phyloP scores from a whole-genome alignment of 2,797 vertebrate species.

The Synanceia verrucosa region DNA sequence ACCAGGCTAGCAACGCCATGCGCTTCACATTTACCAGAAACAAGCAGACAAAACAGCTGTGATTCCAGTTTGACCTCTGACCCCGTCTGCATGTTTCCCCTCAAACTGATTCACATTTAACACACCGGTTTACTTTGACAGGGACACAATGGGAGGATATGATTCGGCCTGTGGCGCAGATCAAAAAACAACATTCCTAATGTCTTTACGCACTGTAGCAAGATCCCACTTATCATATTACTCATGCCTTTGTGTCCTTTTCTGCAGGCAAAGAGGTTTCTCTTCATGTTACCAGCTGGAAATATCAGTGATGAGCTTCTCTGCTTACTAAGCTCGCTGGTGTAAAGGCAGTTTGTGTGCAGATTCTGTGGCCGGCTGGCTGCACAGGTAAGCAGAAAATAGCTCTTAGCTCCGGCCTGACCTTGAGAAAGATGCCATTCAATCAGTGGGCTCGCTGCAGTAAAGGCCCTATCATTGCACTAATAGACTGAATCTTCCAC shows the following conservation, averaged over 20 bases:
- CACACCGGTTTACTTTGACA: constrained; percentile 55
- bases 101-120: constrained; percentile 55
- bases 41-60: constrained; percentile 57
- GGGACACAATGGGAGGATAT: constrained; percentile 65
- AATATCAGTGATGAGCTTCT: constrained; percentile 74
- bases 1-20: constrained; percentile 9
- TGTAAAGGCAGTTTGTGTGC: constrained; percentile 73
- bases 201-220: constrained; percentile 60
- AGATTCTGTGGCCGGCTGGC: constrained; percentile 70
- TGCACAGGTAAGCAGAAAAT: constrained; percentile 84
- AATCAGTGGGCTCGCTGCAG: constrained; percentile 73
- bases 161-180: constrained; percentile 51
- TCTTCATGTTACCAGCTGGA: constrained; percentile 77
- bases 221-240: constrained; percentile 73
- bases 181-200: constrained; percentile 66
- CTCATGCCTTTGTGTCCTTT: constrained; percentile 74
- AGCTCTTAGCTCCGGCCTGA: constrained; percentile 76
- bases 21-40: constrained; percentile 21
- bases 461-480: constrained; percentile 76
- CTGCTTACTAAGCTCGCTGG: constrained; percentile 67
- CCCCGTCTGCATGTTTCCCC: constrained; percentile 25
- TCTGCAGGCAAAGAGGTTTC: constrained; percentile 71
- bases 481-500: constrained; percentile 78
- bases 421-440: constrained; percentile 80
- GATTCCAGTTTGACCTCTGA: constrained; percentile 55